Percentiles rank a stretch among this genome's conserved stretches.
phyloP scores from a whole-genome alignment of 2,113 vertebrate species.

The Tapirus terrestris region DNA sequence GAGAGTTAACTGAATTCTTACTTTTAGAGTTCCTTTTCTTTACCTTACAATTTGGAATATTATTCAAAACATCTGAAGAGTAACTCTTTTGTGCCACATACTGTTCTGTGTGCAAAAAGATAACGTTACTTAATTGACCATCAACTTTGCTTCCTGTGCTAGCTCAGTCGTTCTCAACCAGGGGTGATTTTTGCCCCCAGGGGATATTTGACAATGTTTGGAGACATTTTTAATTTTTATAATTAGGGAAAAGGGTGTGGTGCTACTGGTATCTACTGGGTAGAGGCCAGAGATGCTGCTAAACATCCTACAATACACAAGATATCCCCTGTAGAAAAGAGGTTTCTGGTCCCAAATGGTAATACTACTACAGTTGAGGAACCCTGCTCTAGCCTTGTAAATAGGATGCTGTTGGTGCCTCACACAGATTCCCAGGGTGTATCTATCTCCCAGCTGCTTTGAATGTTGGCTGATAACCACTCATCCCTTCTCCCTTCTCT shows the following conservation, averaged over 20 bases:
- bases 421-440: not conserved
- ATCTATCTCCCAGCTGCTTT: not conserved
- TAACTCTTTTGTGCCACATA: not conserved
- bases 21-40: not conserved
- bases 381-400: not conserved
- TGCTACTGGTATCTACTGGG: not conserved
- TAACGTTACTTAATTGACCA: not conserved
- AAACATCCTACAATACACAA: not conserved
- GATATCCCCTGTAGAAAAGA: not conserved
- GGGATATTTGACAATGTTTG: not conserved
- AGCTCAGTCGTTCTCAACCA: not conserved
- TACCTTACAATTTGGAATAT: not conserved
- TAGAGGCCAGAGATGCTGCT: not conserved
- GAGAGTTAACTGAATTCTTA: not conserved
- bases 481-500: not conserved
- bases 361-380: not conserved
- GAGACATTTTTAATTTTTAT: not conserved
- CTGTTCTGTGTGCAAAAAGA: not conserved
- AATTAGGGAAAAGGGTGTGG: not conserved
- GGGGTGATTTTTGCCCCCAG: not conserved
- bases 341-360: not conserved
- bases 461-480: not conserved
- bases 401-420: not conserved
- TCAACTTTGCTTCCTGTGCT: not conserved
- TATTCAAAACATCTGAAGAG: not conserved